phyloP scores from a whole-genome alignment of 1,140 invertebrate species.

The Drosophila mauritiana region DNA sequence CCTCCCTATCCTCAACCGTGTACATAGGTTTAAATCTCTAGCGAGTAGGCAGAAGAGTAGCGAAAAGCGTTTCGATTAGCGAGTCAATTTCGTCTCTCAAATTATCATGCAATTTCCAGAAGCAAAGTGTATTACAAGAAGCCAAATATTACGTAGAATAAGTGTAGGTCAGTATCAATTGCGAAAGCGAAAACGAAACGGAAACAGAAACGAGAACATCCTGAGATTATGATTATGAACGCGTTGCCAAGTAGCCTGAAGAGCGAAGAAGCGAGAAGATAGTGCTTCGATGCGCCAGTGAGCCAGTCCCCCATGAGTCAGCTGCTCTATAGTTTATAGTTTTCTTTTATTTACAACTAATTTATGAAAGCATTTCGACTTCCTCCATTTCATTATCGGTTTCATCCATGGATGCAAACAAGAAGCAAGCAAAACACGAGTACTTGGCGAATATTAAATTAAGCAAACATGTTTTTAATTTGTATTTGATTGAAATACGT shows the following conservation, averaged over 20 bases:
- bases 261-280: conserved; percentile 22
- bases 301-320: conserved; percentile 37
- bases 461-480: conserved; percentile 45
- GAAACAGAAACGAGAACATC: conserved; percentile 43
- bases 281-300: conserved; percentile 60
- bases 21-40: conserved; percentile 64
- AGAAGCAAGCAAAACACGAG: conserved; percentile 9
- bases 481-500: conserved; percentile 52
- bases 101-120: conserved; percentile 63
- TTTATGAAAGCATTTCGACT: conserved; percentile 37
- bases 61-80: conserved; percentile 58
- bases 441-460: conserved; percentile 78
- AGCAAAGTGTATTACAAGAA: conserved; percentile 73
- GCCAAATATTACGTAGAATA: conserved; percentile 79
- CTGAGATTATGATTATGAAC: conserved; percentile 78
- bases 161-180: conserved; percentile 70
- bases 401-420: conserved; percentile 26
- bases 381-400: conserved; percentile 46
- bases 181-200: conserved; percentile 29
- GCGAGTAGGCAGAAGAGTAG: conserved; percentile 30
- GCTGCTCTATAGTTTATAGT: conserved; percentile 62
- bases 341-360: conserved; percentile 25
- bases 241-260: conserved; percentile 70
- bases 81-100: conserved; percentile 78
- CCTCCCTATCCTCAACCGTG: conserved; percentile 50